phyloP scores from a whole-genome alignment of 2,797 vertebrate genomes.

The Chelonia mydas region DNA sequence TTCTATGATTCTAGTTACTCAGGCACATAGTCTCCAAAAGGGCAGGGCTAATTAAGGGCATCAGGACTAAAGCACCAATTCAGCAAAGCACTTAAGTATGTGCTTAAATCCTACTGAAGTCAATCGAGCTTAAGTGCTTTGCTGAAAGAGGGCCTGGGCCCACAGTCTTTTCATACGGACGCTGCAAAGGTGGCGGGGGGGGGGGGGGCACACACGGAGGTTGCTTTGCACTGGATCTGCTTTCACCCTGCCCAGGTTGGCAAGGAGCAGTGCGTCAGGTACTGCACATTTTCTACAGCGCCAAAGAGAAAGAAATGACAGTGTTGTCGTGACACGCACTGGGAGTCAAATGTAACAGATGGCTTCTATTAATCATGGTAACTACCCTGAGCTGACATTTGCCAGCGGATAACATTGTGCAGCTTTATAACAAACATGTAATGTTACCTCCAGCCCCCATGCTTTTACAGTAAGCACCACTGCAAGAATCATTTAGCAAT shows the following conservation, averaged over 20 bases:
- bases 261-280: fast-evolving
- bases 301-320: fast-evolving
- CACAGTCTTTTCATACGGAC: background rate
- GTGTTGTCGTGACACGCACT: background rate
- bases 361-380: background rate
- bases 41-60: background rate
- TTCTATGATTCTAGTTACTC: no score
- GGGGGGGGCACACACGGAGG: fast-evolving
- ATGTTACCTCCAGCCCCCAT: no score
- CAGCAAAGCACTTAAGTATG: background rate
- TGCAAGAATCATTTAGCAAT: background rate
- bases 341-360: fast-evolving
- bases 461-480: background rate
- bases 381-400: fast-evolving
- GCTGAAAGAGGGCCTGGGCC: background rate
- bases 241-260: background rate
- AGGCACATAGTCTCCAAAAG: background rate
- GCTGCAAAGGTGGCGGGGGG: no score
- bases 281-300: fast-evolving
- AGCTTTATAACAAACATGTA: background rate
- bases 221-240: background rate
- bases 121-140: background rate
- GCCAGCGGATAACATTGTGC: background rate
- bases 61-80: no score
- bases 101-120: background rate